Base-by-base conservation (phyloP, 2,113 vertebrate genomes). In the Cephalopterus ornatus region DNA sequence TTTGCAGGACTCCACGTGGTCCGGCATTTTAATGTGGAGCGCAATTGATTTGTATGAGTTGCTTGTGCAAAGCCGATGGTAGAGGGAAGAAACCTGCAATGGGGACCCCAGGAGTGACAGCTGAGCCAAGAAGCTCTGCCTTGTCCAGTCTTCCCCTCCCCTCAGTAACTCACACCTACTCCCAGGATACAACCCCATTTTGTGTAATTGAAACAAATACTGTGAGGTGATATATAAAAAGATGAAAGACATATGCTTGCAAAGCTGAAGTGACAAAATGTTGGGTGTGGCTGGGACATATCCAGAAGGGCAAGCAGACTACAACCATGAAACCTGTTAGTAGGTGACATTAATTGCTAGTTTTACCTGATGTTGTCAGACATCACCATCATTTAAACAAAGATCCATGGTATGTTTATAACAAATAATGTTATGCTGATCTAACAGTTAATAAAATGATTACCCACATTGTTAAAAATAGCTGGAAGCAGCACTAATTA, bases 341-440 rank as follows among this genome's bases (percentile, higher is more conserved):
- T 96, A 97, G 41, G 93, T 96, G 97, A 97, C 96, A 98, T 97
- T 97, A 97, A 98, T 97, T 95, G 62, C 93, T 93, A 75, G 78
- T 50, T 97, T 96, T 96, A 97, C 92, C 92, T 93, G 75, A 80
- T 90, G 92, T 20, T 89, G 73, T 94, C 94, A 97, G 90, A 88
- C 63, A 96, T 92, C 76, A 72, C 72, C 75, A 94, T 75, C 30
- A 85, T 91, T 97, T 96, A 94, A 77, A 97, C 80, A 87, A 93
- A 97, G 92, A 97, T 93, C 72, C 61, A 73, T 84, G 91, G 83
- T 88, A 91, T 63, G 88, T 84, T 83, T 96, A 61, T 68, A 96
- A 95, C 84, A 94, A 95, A 89, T 89, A 94, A 95, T 93, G 93
- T 95, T 97, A 97, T 91, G 90, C 61, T 78, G 90, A 95, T 91